Percentiles rank a stretch among this genome's conserved stretches.
Conservation (phyloP, 2,888 invertebrate genomes). For the Ormyrus pomaceus region DNA sequence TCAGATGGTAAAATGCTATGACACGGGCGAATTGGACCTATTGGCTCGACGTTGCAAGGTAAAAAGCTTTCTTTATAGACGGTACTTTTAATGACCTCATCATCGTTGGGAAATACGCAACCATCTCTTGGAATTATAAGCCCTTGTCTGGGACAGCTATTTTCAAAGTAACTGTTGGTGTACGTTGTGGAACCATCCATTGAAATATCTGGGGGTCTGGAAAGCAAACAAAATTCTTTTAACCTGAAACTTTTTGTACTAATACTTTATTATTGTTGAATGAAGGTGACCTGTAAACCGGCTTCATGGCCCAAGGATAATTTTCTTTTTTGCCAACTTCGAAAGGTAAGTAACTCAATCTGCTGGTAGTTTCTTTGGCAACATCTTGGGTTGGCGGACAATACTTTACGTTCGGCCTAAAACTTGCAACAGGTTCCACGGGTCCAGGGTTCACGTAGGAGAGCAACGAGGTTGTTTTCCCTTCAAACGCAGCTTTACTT, state of each 20-base stretch:
- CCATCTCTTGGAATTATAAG: slow-evolving; percentile 62
- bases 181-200: slow-evolving; percentile 72
- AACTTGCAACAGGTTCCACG: slow-evolving; percentile 66
- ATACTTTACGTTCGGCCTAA: slow-evolving; percentile 68
- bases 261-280: not conserved
- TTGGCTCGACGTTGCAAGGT: slow-evolving; percentile 58
- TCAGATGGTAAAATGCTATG: slow-evolving; percentile 64
- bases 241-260: too few species aligned
- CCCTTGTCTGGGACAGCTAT: slow-evolving; percentile 57
- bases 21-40: slow-evolving; percentile 64
- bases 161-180: slow-evolving; percentile 68
- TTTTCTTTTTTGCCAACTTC: slow-evolving; percentile 65
- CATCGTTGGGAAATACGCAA: slow-evolving; percentile 60
- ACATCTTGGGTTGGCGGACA: slow-evolving; percentile 65
- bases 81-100: slow-evolving; percentile 56
- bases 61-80: slow-evolving; percentile 69
- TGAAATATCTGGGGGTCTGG: slow-evolving; percentile 64
- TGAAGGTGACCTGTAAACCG: slow-evolving; percentile 62
- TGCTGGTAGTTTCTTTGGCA: slow-evolving; percentile 70
- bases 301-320: slow-evolving; percentile 71
- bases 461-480: slow-evolving; percentile 64
- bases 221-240: not conserved
- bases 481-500: slow-evolving; percentile 65
- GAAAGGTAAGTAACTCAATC: slow-evolving; percentile 72
- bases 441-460: slow-evolving; percentile 69